phyloP scores from a whole-genome alignment of 2,113 vertebrate genomes.

The Setophaga coronata region DNA sequence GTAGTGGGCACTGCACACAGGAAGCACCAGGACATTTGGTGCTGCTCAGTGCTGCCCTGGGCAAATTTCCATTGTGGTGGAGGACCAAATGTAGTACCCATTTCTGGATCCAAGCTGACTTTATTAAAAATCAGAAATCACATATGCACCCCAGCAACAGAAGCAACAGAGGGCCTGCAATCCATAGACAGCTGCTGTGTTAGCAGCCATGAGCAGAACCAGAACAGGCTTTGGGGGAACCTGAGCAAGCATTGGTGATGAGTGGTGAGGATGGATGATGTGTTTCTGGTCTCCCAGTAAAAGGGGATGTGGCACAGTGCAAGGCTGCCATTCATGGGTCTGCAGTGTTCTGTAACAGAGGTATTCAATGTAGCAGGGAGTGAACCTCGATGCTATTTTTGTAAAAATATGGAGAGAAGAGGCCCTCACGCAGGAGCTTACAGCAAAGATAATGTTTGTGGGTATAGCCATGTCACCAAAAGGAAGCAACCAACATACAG shows the following conservation, averaged over 20 bases:
- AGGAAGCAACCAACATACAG: neutral
- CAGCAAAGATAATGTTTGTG: neutral
- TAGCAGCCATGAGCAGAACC: neutral
- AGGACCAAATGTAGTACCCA: rapidly evolving
- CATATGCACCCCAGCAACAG: neutral
- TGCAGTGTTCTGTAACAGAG: neutral
- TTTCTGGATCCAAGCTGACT: neutral
- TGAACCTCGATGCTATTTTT: rapidly evolving
- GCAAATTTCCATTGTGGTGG: neutral
- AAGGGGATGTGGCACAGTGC: neutral
- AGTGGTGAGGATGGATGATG: too few species aligned
- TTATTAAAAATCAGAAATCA: neutral
- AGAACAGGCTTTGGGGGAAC: neutral
- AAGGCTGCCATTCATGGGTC: neutral
- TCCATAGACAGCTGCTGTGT: neutral
- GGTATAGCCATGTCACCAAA: neutral
- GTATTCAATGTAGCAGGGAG: neutral
- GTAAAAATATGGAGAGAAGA: neutral
- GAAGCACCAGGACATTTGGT: neutral
- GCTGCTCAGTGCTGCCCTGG: neutral
- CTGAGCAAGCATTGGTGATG: neutral
- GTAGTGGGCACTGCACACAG: neutral
- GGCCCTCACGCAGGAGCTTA: neutral
- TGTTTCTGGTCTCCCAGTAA: neutral
- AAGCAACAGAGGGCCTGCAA: neutral